Evolutionary conservation across 2,113 vertebrate species (phyloP).

Genomic region (Xerus inauris): DNA sequence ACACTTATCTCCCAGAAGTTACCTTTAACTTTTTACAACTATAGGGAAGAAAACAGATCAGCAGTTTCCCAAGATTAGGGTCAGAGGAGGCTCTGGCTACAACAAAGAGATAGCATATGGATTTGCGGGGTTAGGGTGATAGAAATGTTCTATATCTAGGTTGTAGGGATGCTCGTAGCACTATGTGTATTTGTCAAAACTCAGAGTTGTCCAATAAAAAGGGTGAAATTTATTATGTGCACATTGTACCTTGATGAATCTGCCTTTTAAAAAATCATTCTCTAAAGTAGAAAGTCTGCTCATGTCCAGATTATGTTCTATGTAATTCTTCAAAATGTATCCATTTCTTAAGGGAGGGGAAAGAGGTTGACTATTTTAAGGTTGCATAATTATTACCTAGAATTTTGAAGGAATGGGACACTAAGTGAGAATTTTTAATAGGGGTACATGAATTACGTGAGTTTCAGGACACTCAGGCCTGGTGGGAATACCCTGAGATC

Average conservation of each 20-base stretch:
- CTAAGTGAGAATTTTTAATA: neutral
- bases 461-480: neutral
- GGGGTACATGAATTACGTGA: neutral
- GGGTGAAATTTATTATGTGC: neutral
- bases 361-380: neutral
- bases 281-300: neutral
- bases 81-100: neutral
- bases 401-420: neutral
- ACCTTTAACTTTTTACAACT: neutral
- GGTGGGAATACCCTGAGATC: too few species aligned
- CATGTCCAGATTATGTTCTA: neutral
- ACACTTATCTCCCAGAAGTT: neutral
- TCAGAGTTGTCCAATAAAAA: neutral
- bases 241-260: neutral
- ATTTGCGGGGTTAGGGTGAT: neutral
- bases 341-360: neutral
- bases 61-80: neutral
- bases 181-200: neutral
- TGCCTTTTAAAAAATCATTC: neutral
- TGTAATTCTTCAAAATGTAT: constrained; percentile 22
- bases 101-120: neutral
- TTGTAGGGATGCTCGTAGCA: neutral
- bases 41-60: neutral
- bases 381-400: neutral
- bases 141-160: neutral